Base-by-base conservation (phyloP, 2,888 invertebrate species). In the Eremobia ochroleuca region DNA sequence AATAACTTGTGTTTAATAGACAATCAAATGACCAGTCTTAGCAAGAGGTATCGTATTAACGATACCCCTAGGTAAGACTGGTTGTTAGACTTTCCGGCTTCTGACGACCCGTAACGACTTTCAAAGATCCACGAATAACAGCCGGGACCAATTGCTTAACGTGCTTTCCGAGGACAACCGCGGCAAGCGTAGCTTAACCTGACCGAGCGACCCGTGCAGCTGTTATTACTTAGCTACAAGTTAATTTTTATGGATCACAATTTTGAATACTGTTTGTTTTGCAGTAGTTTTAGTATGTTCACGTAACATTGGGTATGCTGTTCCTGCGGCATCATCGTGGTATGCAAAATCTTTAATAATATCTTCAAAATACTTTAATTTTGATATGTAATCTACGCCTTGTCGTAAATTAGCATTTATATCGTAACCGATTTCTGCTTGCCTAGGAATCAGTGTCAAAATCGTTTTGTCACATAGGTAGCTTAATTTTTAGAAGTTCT, bases 291-390 rank as follows among this genome's bases (percentile, higher is more conserved):
- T 61, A 52, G 43, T 58, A 49, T 64, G 11, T 49, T 66, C 21
- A 28, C 79, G 85, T 66, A 82, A 68, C 37, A 46, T 18, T 76
- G 66, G 52, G 34, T 25, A 55, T 62, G 21, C 13, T 62, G 75
- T 37, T 1, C n/a, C 21, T 68, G 59, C 1, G 3, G 62, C 61
- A 40, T 81, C 76, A 6, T 85, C 68, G 52, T 64, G 40, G 31
- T 82, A 78, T 46, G 43, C 72, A 77, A 93, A 93, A 62, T 92
- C 91, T 80, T 87, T 82, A 49, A 90, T 88, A 43, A 90, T 76
- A 73, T 89, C 79, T 18, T 86, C 8, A 55, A 81, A 67, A 70
- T 72, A 59, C 28, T 75, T 77, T 43, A 43, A 13, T 65, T 79
- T 79, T 37, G 67, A 66, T 34, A 67, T 18, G 34, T 75, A 43